Percentiles rank a stretch among this genome's conserved stretches.
Evolutionary conservation across 2,888 invertebrate species (phyloP).

Genomic region (Dolomedes plantarius): DNA sequence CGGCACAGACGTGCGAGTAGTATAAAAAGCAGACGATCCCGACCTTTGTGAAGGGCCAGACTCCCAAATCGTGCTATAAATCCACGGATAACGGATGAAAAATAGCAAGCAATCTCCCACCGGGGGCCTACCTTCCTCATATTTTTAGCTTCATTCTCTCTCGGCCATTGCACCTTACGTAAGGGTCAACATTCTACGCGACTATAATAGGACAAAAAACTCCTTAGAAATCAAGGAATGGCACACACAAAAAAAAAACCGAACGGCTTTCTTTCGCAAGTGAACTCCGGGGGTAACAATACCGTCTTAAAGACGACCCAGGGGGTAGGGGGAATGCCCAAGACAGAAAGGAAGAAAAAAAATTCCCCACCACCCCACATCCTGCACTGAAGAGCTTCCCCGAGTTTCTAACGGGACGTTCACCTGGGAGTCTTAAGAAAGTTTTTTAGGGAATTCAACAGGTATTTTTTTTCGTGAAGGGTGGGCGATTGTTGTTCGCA

Average conservation of each 20-base stretch:
- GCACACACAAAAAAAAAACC: conserved; percentile 1
- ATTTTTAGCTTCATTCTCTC: not conserved
- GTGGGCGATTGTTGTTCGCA: not conserved
- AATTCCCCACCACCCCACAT: conserved; percentile 6
- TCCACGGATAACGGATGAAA: too few species aligned
- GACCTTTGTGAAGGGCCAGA: too few species aligned
- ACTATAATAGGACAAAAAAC: not conserved
- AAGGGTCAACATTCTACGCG: not conserved
- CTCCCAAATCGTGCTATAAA: too few species aligned
- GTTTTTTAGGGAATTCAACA: not conserved
- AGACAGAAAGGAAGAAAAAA: not conserved
- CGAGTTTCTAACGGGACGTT: not conserved
- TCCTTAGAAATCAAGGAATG: not conserved
- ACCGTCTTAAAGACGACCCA: not conserved
- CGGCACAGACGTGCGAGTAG: too few species aligned
- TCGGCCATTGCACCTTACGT: not conserved
- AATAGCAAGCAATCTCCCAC: too few species aligned
- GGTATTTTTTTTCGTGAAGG: not conserved
- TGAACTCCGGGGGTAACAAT: not conserved
- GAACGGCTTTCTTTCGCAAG: not conserved
- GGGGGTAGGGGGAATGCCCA: not conserved
- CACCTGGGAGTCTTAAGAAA: not conserved
- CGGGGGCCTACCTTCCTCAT: too few species aligned
- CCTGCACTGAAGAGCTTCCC: not conserved
- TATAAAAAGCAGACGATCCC: too few species aligned